phyloP scores from a whole-genome alignment of 2,888 invertebrate genomes.

The Lasioglossum marginatum region DNA sequence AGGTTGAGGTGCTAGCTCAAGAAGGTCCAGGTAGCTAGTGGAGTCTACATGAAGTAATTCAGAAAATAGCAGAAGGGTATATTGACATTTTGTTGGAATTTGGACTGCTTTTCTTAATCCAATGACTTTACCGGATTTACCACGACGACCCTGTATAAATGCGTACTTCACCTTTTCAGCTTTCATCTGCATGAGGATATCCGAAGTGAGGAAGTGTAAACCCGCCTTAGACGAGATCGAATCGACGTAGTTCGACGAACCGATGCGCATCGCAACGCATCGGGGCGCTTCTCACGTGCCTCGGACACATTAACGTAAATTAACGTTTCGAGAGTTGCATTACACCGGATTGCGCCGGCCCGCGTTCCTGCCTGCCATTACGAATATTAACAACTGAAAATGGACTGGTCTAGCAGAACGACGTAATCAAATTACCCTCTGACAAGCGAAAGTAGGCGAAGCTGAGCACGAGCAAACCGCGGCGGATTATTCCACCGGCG shows the following conservation, averaged over 20 bases:
- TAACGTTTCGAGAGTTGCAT: slow-evolving; percentile 55
- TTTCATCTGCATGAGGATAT: too few species aligned
- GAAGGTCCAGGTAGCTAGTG: too few species aligned
- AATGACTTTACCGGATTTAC: too few species aligned
- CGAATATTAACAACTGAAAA: slow-evolving; percentile 60
- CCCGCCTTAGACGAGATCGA: neutral
- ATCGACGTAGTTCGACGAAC: neutral
- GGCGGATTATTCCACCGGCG: slow-evolving; percentile 24
- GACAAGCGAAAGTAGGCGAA: slow-evolving; percentile 53
- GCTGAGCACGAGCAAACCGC: neutral
- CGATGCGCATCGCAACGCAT: neutral
- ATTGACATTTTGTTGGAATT: too few species aligned
- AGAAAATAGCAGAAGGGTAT: too few species aligned
- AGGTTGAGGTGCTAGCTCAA: too few species aligned
- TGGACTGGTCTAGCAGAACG: slow-evolving; percentile 49
- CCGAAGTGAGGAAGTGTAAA: neutral
- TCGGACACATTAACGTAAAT: slow-evolving; percentile 50
- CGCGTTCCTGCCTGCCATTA: slow-evolving; percentile 44
- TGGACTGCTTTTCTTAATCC: too few species aligned
- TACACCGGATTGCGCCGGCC: slow-evolving; percentile 39
- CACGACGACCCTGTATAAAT: too few species aligned
- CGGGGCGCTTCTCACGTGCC: slow-evolving; percentile 37
- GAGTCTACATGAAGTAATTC: too few species aligned
- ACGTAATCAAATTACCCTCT: slow-evolving; percentile 56
- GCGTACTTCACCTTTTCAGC: too few species aligned